Conservation (phyloP, 2,888 invertebrate genomes). For the Drosophila neonasuta region DNA sequence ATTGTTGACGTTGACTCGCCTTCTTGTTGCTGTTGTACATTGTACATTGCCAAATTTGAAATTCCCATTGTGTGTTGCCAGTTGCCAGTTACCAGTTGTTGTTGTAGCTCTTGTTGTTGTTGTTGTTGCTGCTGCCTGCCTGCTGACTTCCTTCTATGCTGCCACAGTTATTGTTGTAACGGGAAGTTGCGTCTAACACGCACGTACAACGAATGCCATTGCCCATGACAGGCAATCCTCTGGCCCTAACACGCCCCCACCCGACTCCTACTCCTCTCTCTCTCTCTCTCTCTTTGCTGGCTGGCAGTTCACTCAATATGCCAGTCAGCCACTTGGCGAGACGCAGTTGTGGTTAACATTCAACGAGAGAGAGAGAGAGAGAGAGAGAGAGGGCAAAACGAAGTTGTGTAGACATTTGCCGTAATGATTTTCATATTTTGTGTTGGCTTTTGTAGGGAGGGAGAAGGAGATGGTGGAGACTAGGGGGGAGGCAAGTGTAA, state of each 20-base stretch:
- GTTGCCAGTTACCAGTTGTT: constrained; percentile 25
- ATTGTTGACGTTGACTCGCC: constrained; percentile 35
- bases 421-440: constrained; percentile 74
- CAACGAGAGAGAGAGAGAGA: background rate
- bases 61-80: constrained; percentile 68
- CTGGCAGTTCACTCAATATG: constrained; percentile 65
- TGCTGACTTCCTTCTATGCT: background rate
- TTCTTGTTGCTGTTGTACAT: constrained; percentile 6
- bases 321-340: constrained; percentile 65
- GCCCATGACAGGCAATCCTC: constrained; percentile 52
- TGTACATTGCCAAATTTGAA: constrained; percentile 65
- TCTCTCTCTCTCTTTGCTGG: background rate
- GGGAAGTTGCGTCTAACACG: constrained; percentile 72
- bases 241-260: constrained; percentile 35
- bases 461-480: background rate
- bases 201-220: constrained; percentile 62
- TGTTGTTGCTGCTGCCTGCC: constrained; percentile 13
- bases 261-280: constrained; percentile 1
- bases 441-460: constrained; percentile 8
- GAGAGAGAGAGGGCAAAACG: background rate
- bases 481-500: constrained; percentile 1
- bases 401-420: constrained; percentile 45
- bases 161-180: constrained; percentile 53
- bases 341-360: constrained; percentile 12
- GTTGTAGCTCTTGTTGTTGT: constrained; percentile 25